Evolutionary conservation across 2,113 vertebrate species (phyloP).

Genomic region (Leptobrachium ailaonicum): DNA sequence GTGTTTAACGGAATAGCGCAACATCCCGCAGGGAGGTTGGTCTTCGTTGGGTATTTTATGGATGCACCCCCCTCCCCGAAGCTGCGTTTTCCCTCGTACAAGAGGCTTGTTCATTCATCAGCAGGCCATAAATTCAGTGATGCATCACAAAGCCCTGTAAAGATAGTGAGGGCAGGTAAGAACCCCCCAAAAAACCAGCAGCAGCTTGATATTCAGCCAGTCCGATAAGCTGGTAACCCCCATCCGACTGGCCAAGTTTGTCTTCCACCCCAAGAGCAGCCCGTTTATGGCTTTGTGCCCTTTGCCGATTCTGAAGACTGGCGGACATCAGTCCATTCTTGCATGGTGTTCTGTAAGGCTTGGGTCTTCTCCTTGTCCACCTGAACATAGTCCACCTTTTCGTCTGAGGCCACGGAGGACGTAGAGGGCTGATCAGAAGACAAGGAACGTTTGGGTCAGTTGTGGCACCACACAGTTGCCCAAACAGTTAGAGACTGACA

Average conservation of each 20-base stretch:
- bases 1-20: too few relatives aligned
- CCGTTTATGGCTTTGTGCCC: conserved; percentile 73
- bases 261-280: too few relatives aligned
- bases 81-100: too few relatives aligned
- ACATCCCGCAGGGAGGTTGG: too few relatives aligned
- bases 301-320: conserved; percentile 90
- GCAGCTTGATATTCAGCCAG: background rate
- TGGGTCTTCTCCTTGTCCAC: conserved; percentile 98
- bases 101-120: too few relatives aligned
- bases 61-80: too few relatives aligned
- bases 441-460: background rate
- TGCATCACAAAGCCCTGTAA: too few relatives aligned
- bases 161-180: too few relatives aligned
- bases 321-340: conserved; percentile 97
- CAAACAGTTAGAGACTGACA: background rate
- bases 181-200: background rate
- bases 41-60: too few relatives aligned
- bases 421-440: conserved; percentile 83
- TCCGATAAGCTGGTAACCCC: rapidly evolving
- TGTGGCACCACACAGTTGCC: background rate
- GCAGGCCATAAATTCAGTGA: too few relatives aligned
- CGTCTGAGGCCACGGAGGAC: conserved; percentile 88
- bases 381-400: conserved; percentile 98
- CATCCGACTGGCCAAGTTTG: background rate
- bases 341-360: conserved; percentile 96